Conservation (phyloP, 2,797 vertebrate species). For the Buceros bicornis region DNA sequence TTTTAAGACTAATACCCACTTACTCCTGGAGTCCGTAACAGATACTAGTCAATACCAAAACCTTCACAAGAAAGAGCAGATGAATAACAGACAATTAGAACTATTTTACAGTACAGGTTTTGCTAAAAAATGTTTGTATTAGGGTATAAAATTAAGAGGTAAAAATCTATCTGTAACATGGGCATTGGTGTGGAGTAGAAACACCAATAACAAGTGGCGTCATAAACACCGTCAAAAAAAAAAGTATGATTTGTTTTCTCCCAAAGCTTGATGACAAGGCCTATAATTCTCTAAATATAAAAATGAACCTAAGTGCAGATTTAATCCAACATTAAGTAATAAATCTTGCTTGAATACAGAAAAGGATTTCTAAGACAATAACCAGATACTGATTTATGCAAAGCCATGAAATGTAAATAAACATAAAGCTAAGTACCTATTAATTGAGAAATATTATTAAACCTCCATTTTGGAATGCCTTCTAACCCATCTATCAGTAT, state of each 20-base stretch:
- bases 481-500: neutral
- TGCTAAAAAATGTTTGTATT: neutral
- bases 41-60: neutral
- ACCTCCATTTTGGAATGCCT: neutral
- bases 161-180: neutral
- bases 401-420: neutral
- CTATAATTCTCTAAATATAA: neutral
- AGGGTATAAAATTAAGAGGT: neutral
- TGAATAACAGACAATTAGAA: neutral
- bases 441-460: constrained; percentile 23
- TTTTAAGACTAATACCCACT: neutral
- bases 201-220: neutral
- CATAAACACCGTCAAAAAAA: neutral
- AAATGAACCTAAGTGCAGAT: neutral
- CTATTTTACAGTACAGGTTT: neutral
- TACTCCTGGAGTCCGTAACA: neutral
- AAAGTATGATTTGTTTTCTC: neutral
- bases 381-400: neutral
- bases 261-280: neutral
- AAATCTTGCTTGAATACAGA: neutral
- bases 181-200: neutral
- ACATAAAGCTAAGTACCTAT: neutral
- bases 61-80: neutral
- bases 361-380: neutral
- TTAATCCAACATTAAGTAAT: neutral